Conservation (phyloP, 1,140 invertebrate genomes). For the Diabrotica undecimpunctata region DNA sequence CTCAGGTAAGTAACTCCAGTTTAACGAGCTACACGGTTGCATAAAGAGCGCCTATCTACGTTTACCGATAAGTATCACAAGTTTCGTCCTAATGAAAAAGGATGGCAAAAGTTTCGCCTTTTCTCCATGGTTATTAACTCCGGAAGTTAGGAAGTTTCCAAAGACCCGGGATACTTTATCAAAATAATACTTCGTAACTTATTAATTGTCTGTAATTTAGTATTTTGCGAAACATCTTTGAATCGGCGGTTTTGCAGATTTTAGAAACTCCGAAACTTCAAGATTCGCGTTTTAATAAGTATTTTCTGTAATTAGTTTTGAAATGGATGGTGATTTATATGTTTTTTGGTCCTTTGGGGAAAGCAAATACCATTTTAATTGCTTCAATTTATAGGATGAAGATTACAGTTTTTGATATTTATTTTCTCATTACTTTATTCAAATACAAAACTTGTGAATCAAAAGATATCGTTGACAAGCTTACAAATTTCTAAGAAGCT, state of each 20-base stretch:
- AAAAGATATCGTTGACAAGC: too few relatives aligned
- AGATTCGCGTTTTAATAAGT: neutral
- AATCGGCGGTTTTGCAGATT: neutral
- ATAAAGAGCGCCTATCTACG: slow-evolving; percentile 21
- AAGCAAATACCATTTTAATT: neutral
- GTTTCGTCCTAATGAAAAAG: neutral
- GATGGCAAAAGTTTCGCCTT: slow-evolving; percentile 7
- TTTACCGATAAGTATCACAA: neutral
- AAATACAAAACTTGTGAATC: too few relatives aligned
- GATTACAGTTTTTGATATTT: too few relatives aligned
- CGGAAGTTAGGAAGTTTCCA: neutral
- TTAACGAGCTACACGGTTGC: slow-evolving; percentile 24
- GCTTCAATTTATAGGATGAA: neutral
- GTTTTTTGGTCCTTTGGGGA: neutral
- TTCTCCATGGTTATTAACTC: slow-evolving; percentile 1
- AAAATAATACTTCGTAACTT: slow-evolving; percentile 11
- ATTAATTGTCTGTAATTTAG: slow-evolving; percentile 9
- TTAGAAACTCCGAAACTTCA: slow-evolving; percentile 2
- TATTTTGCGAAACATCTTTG: slow-evolving; percentile 3
- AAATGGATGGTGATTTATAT: slow-evolving; percentile 1
- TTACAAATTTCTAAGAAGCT: too few relatives aligned
- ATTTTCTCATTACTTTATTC: too few relatives aligned
- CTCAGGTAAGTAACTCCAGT: slow-evolving; percentile 13
- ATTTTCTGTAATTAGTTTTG: neutral
- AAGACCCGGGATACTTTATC: slow-evolving; percentile 6